These are phyloP conservation scores for Hirundo rustica DNA, from an alignment of 2,797 vertebrate species.

Conservation along the genomic window DNA sequence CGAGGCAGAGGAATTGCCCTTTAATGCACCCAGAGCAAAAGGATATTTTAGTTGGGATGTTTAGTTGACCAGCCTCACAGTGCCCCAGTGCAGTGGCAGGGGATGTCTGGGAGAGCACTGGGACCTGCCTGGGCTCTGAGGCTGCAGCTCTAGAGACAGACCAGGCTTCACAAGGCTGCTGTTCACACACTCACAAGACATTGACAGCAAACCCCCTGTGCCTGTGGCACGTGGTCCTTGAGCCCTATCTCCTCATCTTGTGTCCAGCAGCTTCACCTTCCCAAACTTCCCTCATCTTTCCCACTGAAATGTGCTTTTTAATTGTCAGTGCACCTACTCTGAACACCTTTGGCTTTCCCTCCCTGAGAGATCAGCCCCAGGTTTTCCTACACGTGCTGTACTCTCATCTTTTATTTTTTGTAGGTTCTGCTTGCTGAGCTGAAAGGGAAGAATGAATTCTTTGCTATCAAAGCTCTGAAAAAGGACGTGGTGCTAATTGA, in stretches of 20 bases:
- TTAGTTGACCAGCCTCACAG: background rate
- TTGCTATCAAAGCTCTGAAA: constrained; percentile 93
- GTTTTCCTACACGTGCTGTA: fast-evolving
- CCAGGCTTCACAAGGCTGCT: background rate
- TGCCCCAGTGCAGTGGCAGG: background rate
- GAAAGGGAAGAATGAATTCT: constrained; percentile 88
- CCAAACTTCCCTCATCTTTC: background rate
- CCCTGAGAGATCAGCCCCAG: background rate
- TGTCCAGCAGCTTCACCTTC: background rate
- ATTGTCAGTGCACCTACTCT: background rate
- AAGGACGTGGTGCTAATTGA: constrained; percentile 98
- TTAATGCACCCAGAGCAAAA: background rate
- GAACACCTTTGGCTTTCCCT: background rate
- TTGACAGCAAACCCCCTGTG: background rate
- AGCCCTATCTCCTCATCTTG: background rate
- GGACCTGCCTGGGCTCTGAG: background rate
- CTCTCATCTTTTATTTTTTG: background rate
- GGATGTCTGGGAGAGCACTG: background rate
- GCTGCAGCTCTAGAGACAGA: background rate
- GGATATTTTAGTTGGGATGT: fast-evolving
- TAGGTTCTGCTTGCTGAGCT: constrained; percentile 94
- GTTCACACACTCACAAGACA: background rate
- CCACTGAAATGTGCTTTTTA: background rate
- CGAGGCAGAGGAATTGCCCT: background rate
- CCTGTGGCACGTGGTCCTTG: background rate